Conservation (phyloP, 2,888 invertebrate genomes). For the Drosophila falleni region DNA sequence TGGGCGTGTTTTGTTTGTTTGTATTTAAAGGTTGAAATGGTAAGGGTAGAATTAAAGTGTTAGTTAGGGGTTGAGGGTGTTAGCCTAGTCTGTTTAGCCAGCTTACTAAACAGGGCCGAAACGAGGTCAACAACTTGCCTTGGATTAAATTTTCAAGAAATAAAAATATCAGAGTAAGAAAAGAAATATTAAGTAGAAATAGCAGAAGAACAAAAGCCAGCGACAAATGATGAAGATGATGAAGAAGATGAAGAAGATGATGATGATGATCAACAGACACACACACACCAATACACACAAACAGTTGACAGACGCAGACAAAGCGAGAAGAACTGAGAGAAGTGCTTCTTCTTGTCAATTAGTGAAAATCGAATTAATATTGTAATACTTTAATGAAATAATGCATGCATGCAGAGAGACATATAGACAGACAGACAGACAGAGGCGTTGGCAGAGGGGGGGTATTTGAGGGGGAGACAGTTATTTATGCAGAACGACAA, state of each 20-base stretch:
- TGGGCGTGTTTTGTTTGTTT: slow-evolving; percentile 15
- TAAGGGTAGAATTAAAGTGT: background rate
- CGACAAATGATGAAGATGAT: slow-evolving; percentile 31
- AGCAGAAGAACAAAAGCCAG: slow-evolving; percentile 27
- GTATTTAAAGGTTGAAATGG: background rate
- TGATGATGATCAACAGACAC: slow-evolving; percentile 7
- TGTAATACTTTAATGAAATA: slow-evolving; percentile 82
- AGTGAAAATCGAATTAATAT: slow-evolving; percentile 81
- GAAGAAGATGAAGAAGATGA: slow-evolving; percentile 8
- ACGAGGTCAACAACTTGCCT: slow-evolving; percentile 46
- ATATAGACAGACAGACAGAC: slow-evolving; percentile 36
- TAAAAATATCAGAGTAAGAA: slow-evolving; percentile 3
- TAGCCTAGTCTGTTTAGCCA: slow-evolving; percentile 13
- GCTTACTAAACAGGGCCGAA: slow-evolving; percentile 20
- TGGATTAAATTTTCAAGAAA: slow-evolving; percentile 4
- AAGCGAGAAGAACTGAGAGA: slow-evolving; percentile 7
- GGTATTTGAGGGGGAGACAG: slow-evolving; percentile 48
- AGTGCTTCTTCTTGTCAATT: slow-evolving; percentile 67
- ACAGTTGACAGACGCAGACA: slow-evolving; percentile 21
- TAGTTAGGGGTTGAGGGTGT: background rate
- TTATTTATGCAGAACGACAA: slow-evolving; percentile 77
- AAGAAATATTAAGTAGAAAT: background rate
- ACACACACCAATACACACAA: background rate
- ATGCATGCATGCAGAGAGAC: slow-evolving; percentile 68
- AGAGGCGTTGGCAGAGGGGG: background rate